A percentile compares a stretch with the other conserved stretches of the same genome.
Conservation (phyloP, 2,113 vertebrate species). For the Poeciliopsis prolifica region DNA sequence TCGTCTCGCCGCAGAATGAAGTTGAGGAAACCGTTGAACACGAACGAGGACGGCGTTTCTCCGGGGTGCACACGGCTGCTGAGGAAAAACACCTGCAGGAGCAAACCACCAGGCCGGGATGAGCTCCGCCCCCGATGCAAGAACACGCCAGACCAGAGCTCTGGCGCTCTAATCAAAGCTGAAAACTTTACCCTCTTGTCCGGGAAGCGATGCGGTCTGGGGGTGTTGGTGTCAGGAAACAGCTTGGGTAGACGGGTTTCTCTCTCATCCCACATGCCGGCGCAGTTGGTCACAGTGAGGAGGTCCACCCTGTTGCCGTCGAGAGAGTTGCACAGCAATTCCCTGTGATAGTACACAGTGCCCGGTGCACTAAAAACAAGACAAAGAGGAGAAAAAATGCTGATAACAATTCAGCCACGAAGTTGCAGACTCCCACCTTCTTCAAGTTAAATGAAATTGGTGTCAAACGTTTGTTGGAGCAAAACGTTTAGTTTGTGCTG, state of each 20-base stretch:
- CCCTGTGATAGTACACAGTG: constrained; percentile 92
- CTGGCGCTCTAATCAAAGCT: background rate
- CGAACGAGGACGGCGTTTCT: constrained; percentile 96
- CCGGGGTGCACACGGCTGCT: constrained; percentile 97
- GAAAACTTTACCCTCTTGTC: constrained; percentile 86
- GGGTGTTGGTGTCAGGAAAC: constrained; percentile 87
- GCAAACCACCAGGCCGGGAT: background rate
- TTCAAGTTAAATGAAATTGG: no score
- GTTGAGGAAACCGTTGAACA: constrained; percentile 96
- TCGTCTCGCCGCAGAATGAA: constrained; percentile 94
- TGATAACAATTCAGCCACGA: background rate
- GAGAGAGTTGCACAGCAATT: constrained; percentile 92
- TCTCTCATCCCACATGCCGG: constrained; percentile 88
- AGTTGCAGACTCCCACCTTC: no score
- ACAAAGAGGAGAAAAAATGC: background rate
- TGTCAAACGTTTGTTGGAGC: no score
- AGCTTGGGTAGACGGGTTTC: constrained; percentile 92
- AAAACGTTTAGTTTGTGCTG: no score
- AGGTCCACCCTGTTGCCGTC: constrained; percentile 93
- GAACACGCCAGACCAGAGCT: no score
- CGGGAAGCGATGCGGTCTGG: constrained; percentile 85
- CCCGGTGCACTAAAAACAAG: constrained; percentile 76
- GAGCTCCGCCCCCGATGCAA: background rate
- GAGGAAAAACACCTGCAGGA: constrained; percentile 90
- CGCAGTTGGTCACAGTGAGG: constrained; percentile 92